Evolutionary conservation across 1,140 invertebrate genomes (phyloP).

Genomic region (Hetaerina americana): DNA sequence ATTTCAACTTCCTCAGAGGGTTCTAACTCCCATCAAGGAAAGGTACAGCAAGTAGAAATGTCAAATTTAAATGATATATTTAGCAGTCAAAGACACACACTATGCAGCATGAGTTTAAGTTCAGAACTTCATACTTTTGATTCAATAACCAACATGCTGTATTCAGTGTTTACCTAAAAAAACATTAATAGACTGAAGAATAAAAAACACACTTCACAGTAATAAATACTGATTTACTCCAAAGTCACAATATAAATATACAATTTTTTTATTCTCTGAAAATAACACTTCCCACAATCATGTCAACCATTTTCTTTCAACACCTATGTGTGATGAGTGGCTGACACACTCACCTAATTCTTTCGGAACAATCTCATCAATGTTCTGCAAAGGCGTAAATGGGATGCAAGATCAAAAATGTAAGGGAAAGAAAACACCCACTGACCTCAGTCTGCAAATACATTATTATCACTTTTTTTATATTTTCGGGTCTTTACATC

Average conservation of each 20-base stretch:
- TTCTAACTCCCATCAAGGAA: not conserved
- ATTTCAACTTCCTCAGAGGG: no score
- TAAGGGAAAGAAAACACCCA: not conserved
- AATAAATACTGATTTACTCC: slow-evolving; percentile 18
- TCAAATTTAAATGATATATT: not conserved
- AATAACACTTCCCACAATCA: slow-evolving; percentile 39
- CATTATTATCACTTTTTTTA: slow-evolving; percentile 1
- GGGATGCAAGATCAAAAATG: not conserved
- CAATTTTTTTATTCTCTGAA: slow-evolving; percentile 33
- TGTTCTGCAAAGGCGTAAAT: not conserved
- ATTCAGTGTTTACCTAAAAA: not conserved
- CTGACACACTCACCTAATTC: not conserved
- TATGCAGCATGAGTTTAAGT: not conserved
- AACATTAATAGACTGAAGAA: not conserved
- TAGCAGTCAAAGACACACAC: not conserved
- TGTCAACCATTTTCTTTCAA: slow-evolving; percentile 27
- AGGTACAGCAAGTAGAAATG: not conserved
- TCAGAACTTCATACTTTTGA: not conserved
- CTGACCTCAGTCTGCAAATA: not conserved
- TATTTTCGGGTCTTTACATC: not conserved
- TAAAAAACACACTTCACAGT: slow-evolving; percentile 12
- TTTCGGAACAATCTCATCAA: not conserved
- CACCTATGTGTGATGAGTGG: not conserved
- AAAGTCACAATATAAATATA: slow-evolving; percentile 18
- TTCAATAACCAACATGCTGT: not conserved